Conservation (phyloP, 1,140 invertebrate species). For the Pomacea maculata region DNA sequence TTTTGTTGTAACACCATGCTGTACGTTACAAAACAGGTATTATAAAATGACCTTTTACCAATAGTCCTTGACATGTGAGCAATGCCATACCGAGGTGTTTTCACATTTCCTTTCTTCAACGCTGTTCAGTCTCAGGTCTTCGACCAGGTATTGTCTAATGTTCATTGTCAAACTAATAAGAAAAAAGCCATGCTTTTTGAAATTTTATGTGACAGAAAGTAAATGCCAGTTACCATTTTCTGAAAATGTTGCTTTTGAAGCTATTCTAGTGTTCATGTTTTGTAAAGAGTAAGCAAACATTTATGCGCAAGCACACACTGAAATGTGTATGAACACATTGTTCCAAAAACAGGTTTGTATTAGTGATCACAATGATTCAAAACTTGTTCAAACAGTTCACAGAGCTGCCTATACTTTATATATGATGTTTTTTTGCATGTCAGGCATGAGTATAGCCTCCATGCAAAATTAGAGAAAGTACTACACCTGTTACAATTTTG, state of each 20-base stretch:
- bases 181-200: not conserved
- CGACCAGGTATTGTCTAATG: constrained; percentile 70
- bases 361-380: too few relatives aligned
- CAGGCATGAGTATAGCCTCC: too few relatives aligned
- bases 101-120: constrained; percentile 77
- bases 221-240: not conserved
- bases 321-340: not conserved
- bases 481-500: too few relatives aligned
- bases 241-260: not conserved
- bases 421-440: too few relatives aligned
- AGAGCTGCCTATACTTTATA: too few relatives aligned
- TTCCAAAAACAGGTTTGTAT: not conserved
- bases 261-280: not conserved
- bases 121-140: constrained; percentile 77
- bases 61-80: constrained; percentile 39
- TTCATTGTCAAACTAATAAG: not conserved
- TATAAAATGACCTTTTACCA: too few relatives aligned
- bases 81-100: constrained; percentile 70
- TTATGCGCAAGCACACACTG: too few relatives aligned
- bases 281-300: not conserved
- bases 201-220: not conserved
- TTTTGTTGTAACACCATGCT: too few relatives aligned
- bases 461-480: too few relatives aligned
- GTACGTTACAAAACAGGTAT: too few relatives aligned
- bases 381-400: too few relatives aligned